Base-by-base conservation (phyloP, 2,113 vertebrate genomes). In the Zosterops hypoxanthus region DNA sequence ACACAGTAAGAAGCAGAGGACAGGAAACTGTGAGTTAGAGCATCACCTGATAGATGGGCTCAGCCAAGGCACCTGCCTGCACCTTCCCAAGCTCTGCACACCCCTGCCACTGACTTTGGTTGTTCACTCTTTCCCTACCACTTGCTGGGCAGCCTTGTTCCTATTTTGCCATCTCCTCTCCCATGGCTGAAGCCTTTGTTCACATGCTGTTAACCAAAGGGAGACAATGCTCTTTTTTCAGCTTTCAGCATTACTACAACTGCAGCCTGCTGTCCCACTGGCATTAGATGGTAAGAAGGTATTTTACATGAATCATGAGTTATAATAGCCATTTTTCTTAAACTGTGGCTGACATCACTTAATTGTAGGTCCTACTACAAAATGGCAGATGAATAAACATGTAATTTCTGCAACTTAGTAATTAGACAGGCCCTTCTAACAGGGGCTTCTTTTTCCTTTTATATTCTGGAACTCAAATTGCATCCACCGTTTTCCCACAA, bases 361-460 rank as follows among this genome's bases (percentile, higher is more conserved):
- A 86, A 97, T 93, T 89, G 36, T 86, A 93, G 70, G 75, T 56
- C 85, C 70, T 44, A 36, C 8, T 91, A 73, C 63, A 90, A 94
- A 95, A 82, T 86, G 91, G 81, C 56, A 96, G 76, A 92, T 92
- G 93, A 96, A 96, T 64, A 94, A 94, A 95, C 60, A 92, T 70
- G 17, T 82, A 55, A 82, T 93, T 95, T 95, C 75, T 92, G 93
- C 68, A 88, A 93, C 71, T 94, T 90, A 88, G 90, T 94, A 95
- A 96, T 93, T 83, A 94, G 85, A 70, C 41, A 79, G 52, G 71
- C 56, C 36, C 71, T 91, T 86, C 42, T 81, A 82, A 63, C 44
- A 92, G 44, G 36, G 55, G 63, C 52, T 70, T 93, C 59, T 90
- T 93, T 91, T 80, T 63, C 84, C 78, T 92, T 91, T 94, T 71